phyloP scores from a whole-genome alignment of 2,113 vertebrate species.

The Antennarius striatus region DNA sequence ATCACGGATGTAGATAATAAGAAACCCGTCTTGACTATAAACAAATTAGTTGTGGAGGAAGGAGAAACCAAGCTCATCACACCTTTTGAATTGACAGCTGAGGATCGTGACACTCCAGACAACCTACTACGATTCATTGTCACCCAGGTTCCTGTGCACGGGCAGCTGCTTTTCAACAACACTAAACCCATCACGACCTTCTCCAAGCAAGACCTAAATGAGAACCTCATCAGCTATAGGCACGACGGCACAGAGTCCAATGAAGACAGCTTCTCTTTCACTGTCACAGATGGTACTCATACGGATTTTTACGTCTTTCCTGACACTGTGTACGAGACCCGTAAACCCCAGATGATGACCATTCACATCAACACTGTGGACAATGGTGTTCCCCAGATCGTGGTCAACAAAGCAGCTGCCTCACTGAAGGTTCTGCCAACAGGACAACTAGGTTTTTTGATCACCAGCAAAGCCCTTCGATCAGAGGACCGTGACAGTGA shows the following conservation, averaged over 20 bases:
- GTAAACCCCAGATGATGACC: slow-evolving; percentile 89
- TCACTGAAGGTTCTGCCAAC: slow-evolving; percentile 85
- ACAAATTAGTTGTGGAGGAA: slow-evolving; percentile 85
- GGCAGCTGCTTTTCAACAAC: slow-evolving; percentile 88
- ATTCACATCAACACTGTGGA: slow-evolving; percentile 89
- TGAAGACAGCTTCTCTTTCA: slow-evolving; percentile 95
- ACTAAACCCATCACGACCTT: slow-evolving; percentile 82
- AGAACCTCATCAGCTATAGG: slow-evolving; percentile 93
- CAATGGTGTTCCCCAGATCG: slow-evolving; percentile 89
- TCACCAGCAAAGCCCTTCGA: slow-evolving; percentile 89
- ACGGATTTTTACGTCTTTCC: slow-evolving; percentile 92
- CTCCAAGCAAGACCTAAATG: slow-evolving; percentile 92
- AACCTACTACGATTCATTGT: slow-evolving; percentile 84
- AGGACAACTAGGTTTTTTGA: slow-evolving; percentile 86
- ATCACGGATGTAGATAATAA: slow-evolving; percentile 97
- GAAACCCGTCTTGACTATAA: slow-evolving; percentile 90
- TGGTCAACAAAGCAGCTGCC: slow-evolving; percentile 89
- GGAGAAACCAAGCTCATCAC: slow-evolving; percentile 91
- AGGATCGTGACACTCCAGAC: slow-evolving; percentile 92
- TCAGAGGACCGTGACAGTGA: slow-evolving; percentile 91
- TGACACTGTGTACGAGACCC: slow-evolving; percentile 90
- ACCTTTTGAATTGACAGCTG: slow-evolving; percentile 92
- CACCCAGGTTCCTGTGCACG: slow-evolving; percentile 89
- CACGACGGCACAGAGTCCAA: slow-evolving; percentile 88
- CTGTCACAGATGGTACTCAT: slow-evolving; percentile 93